phyloP scores from a whole-genome alignment of 2,888 invertebrate species.

The Cinara cedri region DNA sequence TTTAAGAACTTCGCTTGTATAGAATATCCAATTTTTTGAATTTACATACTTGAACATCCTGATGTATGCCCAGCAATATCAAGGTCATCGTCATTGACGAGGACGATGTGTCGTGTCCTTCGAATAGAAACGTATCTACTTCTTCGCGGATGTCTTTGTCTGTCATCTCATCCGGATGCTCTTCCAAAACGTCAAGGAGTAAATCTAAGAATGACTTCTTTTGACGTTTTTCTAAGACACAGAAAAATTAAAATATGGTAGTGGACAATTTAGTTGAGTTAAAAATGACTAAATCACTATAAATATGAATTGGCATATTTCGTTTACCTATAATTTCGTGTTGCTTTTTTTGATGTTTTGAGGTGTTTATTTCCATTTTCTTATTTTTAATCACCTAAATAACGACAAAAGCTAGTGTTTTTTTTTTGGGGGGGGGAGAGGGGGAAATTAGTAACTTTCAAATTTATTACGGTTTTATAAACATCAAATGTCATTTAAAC shows the following conservation, averaged over 20 bases:
- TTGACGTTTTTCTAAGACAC: constrained; percentile 4
- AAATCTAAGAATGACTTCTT: constrained; percentile 58
- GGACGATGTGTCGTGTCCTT: constrained; percentile 68
- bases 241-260: neutral
- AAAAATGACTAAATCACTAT: neutral
- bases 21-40: too few species aligned
- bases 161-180: constrained; percentile 57
- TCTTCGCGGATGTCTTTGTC: constrained; percentile 59
- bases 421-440: too few species aligned
- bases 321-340: neutral
- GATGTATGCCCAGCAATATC: constrained; percentile 65
- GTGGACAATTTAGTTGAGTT: too few species aligned
- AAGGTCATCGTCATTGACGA: constrained; percentile 65
- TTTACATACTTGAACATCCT: constrained; percentile 62
- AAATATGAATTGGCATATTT: neutral
- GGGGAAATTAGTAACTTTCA: too few species aligned
- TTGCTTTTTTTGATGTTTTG: neutral
- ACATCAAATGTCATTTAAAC: too few species aligned
- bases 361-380: neutral
- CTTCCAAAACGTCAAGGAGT: constrained; percentile 57
- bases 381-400: constrained; percentile 34
- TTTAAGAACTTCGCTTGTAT: neutral
- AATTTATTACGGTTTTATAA: too few species aligned
- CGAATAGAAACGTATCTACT: constrained; percentile 60
- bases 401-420: too few species aligned